These are phyloP conservation scores for Perithous albicinctus DNA, from an alignment of 2,888 invertebrate species.

Conservation along the genomic window DNA sequence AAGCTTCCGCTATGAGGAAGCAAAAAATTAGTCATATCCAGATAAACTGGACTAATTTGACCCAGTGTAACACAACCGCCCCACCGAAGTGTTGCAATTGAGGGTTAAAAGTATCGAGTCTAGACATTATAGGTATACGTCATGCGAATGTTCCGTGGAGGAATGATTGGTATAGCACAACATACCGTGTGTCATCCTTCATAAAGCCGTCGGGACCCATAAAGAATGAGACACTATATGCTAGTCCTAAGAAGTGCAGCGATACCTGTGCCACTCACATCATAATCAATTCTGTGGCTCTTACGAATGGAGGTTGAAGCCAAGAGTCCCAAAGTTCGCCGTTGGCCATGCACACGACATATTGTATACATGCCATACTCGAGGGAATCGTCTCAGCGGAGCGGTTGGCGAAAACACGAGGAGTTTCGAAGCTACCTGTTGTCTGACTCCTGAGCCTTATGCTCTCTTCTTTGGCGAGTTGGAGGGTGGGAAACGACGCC, in stretches of 20 bases:
- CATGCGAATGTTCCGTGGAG: too few species aligned
- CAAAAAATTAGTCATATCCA: too few species aligned
- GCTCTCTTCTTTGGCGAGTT: neutral
- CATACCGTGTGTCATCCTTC: neutral
- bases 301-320: neutral
- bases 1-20: too few species aligned
- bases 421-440: slow-evolving; percentile 38
- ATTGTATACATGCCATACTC: slow-evolving; percentile 12
- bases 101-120: too few species aligned
- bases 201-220: neutral
- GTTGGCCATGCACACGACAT: neutral
- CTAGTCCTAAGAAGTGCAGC: neutral
- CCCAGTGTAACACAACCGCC: too few species aligned
- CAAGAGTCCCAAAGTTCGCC: neutral
- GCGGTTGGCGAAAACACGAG: slow-evolving; percentile 27
- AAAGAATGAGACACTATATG: neutral
- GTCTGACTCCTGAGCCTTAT: slow-evolving; percentile 10
- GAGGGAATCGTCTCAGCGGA: slow-evolving; percentile 27
- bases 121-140: too few species aligned
- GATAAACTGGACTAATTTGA: too few species aligned
- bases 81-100: too few species aligned
- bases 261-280: neutral
- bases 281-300: neutral
- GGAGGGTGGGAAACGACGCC: neutral
- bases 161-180: too few species aligned